phyloP scores from a whole-genome alignment of 2,888 invertebrate genomes.

The Dasysyrphus albostriatus region DNA sequence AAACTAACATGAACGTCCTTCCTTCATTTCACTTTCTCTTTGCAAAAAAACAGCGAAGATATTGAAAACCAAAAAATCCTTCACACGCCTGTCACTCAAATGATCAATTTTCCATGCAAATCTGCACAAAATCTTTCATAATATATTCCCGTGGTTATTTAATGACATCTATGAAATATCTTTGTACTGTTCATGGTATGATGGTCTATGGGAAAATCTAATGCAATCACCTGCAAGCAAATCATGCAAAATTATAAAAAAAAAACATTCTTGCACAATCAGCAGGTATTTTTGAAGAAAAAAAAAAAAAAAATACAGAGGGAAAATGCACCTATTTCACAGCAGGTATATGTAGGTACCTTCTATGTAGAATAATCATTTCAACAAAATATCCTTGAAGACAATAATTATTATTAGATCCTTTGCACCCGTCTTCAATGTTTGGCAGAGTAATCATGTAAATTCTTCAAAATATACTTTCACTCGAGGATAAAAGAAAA shows the following conservation, averaged over 20 bases:
- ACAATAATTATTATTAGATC: slow-evolving; percentile 33
- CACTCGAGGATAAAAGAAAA: slow-evolving; percentile 51
- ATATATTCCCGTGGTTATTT: slow-evolving; percentile 29
- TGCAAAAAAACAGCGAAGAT: not conserved
- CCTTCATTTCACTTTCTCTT: slow-evolving; percentile 13
- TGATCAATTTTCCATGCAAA: slow-evolving; percentile 76
- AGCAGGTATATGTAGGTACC: slow-evolving; percentile 50
- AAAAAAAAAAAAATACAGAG: not conserved
- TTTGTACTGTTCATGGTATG: not conserved
- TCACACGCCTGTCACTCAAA: slow-evolving; percentile 73
- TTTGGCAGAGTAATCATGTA: slow-evolving; percentile 75
- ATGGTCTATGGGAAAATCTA: slow-evolving; percentile 59
- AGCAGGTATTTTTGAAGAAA: slow-evolving; percentile 34
- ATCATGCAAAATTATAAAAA: slow-evolving; percentile 56
- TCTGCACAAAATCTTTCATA: slow-evolving; percentile 57
- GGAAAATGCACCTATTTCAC: slow-evolving; percentile 52
- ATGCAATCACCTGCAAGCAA: slow-evolving; percentile 75
- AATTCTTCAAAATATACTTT: slow-evolving; percentile 70
- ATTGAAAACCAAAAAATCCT: slow-evolving; percentile 51
- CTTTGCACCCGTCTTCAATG: slow-evolving; percentile 31
- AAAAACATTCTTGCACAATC: slow-evolving; percentile 53
- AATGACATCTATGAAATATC: slow-evolving; percentile 21
- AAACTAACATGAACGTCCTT: not conserved
- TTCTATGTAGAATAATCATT: not conserved
- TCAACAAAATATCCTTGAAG: slow-evolving; percentile 45